A percentile compares a stretch with the other conserved stretches of the same genome.
phyloP scores from a whole-genome alignment of 2,888 invertebrate genomes.

The Tridacna crocea region DNA sequence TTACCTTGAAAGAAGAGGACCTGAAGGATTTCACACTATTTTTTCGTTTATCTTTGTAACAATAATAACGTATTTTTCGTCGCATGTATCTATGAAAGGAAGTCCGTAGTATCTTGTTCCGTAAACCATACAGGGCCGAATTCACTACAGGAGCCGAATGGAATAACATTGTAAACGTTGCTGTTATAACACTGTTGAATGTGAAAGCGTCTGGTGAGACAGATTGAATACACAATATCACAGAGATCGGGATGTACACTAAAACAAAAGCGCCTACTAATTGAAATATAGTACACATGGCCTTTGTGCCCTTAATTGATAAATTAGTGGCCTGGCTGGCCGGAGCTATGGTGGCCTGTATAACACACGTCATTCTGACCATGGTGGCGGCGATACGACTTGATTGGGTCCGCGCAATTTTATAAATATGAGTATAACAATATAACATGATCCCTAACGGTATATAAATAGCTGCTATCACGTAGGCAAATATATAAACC shows the following conservation, averaged over 20 bases:
- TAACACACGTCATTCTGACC: conserved; percentile 80
- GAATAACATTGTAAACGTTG: conserved; percentile 74
- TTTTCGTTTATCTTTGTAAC: conserved; percentile 73
- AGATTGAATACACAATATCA: conserved; percentile 68
- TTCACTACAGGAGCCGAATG: conserved; percentile 77
- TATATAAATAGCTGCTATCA: conserved; percentile 69
- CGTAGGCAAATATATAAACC: conserved; percentile 69
- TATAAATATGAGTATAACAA: conserved; percentile 79
- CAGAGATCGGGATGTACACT: conserved; percentile 77
- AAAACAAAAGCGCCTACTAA: conserved; percentile 76
- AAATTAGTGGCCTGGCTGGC: conserved; percentile 63
- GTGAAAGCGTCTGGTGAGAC: conserved; percentile 51
- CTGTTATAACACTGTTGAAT: conserved; percentile 64
- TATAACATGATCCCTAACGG: conserved; percentile 77
- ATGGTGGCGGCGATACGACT: conserved; percentile 80
- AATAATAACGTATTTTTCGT: conserved; percentile 70
- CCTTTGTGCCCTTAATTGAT: conserved; percentile 76
- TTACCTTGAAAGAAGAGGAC: conserved; percentile 62
- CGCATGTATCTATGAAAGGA: conserved; percentile 75
- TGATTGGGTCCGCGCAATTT: conserved; percentile 78
- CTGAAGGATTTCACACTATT: conserved; percentile 70
- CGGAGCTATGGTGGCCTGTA: conserved; percentile 77
- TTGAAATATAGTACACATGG: conserved; percentile 79
- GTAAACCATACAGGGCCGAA: conserved; percentile 77
- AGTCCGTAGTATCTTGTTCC: conserved; percentile 76